Evolutionary conservation across 2,113 vertebrate genomes (phyloP), one percentile per base, ranked within the genome.

Genomic region (Martes martes): DNA sequence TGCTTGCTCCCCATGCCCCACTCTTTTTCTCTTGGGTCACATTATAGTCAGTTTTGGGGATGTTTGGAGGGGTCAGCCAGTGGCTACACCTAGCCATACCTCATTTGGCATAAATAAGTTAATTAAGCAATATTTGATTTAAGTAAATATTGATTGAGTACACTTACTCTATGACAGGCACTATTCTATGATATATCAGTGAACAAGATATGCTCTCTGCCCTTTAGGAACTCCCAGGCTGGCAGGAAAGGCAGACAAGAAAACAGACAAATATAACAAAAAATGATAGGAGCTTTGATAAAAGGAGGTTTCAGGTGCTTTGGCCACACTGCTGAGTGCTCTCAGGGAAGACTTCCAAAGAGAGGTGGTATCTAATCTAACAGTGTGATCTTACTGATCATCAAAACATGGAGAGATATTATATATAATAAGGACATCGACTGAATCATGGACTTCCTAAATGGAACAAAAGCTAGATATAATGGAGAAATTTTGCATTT

Each of bases 71-170:
- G 59, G 11, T 45, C 61, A 87, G 26, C 59, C 31, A 73, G 36
- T 39, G 45, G 13, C 55, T 73, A 26, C 4, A 81, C 18, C 61
- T 86, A 74, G 89, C 86, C 74, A 92, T 96, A 76, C 26, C 23
- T 93, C 47, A 87, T 14, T 90, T 91, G 50, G 88, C 16, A 63
- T 63, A 69, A 95, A 84, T 90, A 31, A 94, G 42, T 91, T 95
- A 94, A 65, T 91, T 88, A 92, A 84, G 91, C 33, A 95, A 88
- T 93, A 94, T 84, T 88, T 94, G 71, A 91, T 84, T 95, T 96
- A 96, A 96, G 89, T 85, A 96, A 95, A 69, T 97, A 76, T 88
- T 63, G 50, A 84, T 81, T 91, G 57, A 97, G 4, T 95, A 93
- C 18, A 36, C 28, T 94, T 88, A 87, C 24, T 76, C n/a, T 89